These are phyloP conservation scores for Orchestia grillus DNA, from an alignment of 1,140 invertebrate species.

Conservation along the genomic window DNA sequence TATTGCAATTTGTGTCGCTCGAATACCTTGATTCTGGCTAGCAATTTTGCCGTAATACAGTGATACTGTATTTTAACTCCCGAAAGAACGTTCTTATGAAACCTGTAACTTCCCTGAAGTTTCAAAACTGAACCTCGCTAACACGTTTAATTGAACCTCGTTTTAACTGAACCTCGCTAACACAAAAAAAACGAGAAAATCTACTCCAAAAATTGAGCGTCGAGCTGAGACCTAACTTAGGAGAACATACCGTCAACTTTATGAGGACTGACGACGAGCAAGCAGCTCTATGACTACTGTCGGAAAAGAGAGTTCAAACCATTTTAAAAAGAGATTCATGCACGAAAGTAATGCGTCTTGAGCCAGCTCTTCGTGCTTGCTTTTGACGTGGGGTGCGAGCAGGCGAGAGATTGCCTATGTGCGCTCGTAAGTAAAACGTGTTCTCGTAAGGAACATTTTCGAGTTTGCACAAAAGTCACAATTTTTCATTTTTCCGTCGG, in stretches of 20 bases:
- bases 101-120: background rate
- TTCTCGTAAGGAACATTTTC: background rate
- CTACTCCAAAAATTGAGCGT: background rate
- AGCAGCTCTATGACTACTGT: background rate
- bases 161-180: background rate
- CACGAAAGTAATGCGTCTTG: background rate
- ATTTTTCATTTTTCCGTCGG: too few relatives aligned
- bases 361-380: background rate
- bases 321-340: background rate
- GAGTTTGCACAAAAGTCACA: background rate
- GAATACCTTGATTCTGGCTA: background rate
- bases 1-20: too few relatives aligned
- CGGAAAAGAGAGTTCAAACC: background rate
- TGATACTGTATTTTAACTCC: background rate
- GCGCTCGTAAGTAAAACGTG: too few relatives aligned
- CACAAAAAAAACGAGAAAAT: background rate
- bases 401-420: background rate
- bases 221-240: background rate
- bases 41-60: background rate
- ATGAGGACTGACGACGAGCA: background rate
- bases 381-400: too few relatives aligned
- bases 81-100: background rate
- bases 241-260: background rate
- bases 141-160: too few relatives aligned
- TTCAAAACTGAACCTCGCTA: background rate